Base-by-base conservation (phyloP, 2,888 invertebrate genomes). In the Standfussiana lucernea region DNA sequence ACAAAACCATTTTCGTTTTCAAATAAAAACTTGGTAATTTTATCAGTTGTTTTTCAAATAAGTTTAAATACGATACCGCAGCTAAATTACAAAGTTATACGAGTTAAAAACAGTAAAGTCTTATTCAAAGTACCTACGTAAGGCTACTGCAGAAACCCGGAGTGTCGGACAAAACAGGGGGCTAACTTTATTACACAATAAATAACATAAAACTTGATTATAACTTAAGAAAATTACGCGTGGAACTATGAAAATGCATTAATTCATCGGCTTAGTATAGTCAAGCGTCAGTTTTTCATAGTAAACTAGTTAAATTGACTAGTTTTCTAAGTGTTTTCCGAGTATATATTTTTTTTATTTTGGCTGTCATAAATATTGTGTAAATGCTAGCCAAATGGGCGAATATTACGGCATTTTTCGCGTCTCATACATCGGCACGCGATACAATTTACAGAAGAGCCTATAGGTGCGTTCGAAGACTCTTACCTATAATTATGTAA, bases 201-300 rank as follows among this genome's bases (percentile, higher is more conserved):
- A 88, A 90, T 89, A 88, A 87, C 86, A 86, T 80, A 87, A 84
- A 87, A 77, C 56, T 70, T 53, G 62, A 80, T 89, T 88, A 91
- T 86, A 88, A 87, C 90, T 89, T 90, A 91, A 77, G 81, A 90
- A 83, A 80, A 86, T 78, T 88, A 90, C 85, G 89, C 90, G 79
- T 84, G 90, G 87, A 90, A 89, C 89, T 85, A 78, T 85, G 65
- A 82, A 88, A 92, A 92, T 91, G 89, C 90, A 89, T 86, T 86
- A 75, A 77, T 75, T 73, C 66, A 79, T 62, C 62, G 73, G 64
- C 47, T 50, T 53, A 70, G 24, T 59, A 28, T 61, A 80, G 62
- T 45, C 24, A 77, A 71, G 47, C 71, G 28, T n/a, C 45, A 68
- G 32, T 3, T 77, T 83, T 74, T 75, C 59, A 61, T 59, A 72